Evolutionary conservation across 2,888 invertebrate species (phyloP).

Genomic region (Ariolimax columbianus): DNA sequence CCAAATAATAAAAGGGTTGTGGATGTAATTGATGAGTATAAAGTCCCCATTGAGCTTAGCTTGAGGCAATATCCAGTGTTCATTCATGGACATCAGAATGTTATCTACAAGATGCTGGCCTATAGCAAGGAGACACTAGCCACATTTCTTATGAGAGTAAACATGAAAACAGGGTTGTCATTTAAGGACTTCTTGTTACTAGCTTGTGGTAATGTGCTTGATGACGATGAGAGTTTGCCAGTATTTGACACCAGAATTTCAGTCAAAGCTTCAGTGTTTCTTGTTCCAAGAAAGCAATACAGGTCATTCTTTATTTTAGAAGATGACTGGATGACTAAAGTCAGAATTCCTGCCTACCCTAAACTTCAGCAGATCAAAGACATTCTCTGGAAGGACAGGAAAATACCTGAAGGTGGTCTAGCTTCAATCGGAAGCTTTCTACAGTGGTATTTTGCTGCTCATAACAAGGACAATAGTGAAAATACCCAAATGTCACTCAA

Average conservation of each 20-base stretch:
- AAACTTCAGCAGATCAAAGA: slow-evolving; percentile 62
- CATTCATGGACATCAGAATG: slow-evolving; percentile 65
- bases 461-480: neutral
- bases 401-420: slow-evolving; percentile 66
- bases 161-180: slow-evolving; percentile 66
- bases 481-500: neutral
- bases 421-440: slow-evolving; percentile 69
- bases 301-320: slow-evolving; percentile 63
- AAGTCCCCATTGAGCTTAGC: slow-evolving; percentile 62
- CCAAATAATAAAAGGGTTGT: slow-evolving; percentile 60
- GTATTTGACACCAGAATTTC: slow-evolving; percentile 66
- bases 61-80: slow-evolving; percentile 69
- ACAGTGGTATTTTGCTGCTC: slow-evolving; percentile 65
- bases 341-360: slow-evolving; percentile 62
- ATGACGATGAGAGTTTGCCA: slow-evolving; percentile 56
- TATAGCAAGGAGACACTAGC: slow-evolving; percentile 64
- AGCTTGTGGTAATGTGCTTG: slow-evolving; percentile 64
- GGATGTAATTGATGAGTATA: slow-evolving; percentile 63
- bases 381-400: slow-evolving; percentile 62
- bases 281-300: slow-evolving; percentile 57
- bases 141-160: slow-evolving; percentile 65
- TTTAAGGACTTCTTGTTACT: slow-evolving; percentile 62
- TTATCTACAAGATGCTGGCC: slow-evolving; percentile 69
- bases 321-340: slow-evolving; percentile 63
- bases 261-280: slow-evolving; percentile 65